These are phyloP conservation scores for Dascillus cervinus DNA, from an alignment of 2,888 invertebrate species.

Conservation along the genomic window DNA sequence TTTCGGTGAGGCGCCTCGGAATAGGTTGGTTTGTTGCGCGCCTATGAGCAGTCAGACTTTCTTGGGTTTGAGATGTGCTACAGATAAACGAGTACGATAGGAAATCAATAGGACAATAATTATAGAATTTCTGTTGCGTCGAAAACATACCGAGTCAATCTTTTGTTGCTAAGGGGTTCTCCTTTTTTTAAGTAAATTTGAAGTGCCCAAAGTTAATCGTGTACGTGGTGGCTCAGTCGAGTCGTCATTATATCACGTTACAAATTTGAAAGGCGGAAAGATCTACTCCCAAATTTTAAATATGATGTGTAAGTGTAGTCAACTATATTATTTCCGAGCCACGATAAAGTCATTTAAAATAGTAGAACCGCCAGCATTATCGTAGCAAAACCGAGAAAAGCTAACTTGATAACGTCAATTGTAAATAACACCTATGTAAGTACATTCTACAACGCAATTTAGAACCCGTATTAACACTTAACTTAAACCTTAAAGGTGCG, in stretches of 20 bases:
- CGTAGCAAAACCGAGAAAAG: constrained; percentile 14
- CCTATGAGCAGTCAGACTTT: constrained; percentile 16
- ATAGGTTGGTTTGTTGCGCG: constrained; percentile 11
- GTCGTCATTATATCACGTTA: no score
- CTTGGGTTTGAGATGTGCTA: constrained; percentile 23
- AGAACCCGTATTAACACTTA: constrained; percentile 41
- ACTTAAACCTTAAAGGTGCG: constrained; percentile 34
- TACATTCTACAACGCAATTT: constrained; percentile 21
- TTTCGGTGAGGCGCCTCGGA: no score
- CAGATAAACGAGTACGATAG: constrained; percentile 30
- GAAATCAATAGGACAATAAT: constrained; percentile 32
- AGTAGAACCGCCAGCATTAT: no score
- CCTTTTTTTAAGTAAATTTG: no score
- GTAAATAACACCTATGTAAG: constrained; percentile 17
- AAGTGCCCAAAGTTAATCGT: no score
- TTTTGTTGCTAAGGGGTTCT: constrained; percentile 21
- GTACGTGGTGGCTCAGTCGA: no score
- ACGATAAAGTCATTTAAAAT: no score
- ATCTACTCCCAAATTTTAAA: no score
- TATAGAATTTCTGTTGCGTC: constrained; percentile 28
- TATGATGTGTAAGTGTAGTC: no score
- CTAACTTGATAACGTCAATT: constrained; percentile 16
- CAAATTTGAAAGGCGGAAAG: no score
- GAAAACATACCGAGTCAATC: constrained; percentile 22
- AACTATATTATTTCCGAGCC: no score